A percentile compares a stretch with the other conserved stretches of the same genome.
These are phyloP conservation scores for Semnornis frantzii DNA, from an alignment of 2,113 vertebrate genomes.

Conservation along the genomic window DNA sequence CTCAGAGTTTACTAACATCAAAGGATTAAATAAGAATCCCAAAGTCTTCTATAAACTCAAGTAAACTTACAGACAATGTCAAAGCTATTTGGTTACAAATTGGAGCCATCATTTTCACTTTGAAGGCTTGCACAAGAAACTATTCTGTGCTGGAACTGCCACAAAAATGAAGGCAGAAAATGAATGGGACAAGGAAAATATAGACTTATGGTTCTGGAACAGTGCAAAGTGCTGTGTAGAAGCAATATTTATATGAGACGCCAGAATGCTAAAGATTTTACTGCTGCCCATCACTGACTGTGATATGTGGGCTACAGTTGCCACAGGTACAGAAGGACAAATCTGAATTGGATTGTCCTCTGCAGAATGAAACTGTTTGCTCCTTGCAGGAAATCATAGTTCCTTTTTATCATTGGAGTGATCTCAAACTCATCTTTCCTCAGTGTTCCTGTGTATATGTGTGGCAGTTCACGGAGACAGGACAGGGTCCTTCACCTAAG, in stretches of 20 bases:
- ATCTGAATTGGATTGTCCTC: constrained; percentile 15
- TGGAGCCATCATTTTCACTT: constrained; percentile 56
- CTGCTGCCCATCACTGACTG: neutral
- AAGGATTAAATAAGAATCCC: constrained; percentile 62
- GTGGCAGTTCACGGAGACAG: neutral
- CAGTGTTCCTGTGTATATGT: neutral
- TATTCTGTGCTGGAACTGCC: constrained; percentile 43
- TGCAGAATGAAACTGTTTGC: neutral
- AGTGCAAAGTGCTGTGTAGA: constrained; percentile 14
- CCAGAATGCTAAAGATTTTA: neutral
- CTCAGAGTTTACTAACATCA: constrained; percentile 40
- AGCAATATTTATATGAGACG: constrained; percentile 31
- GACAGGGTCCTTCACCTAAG: neutral
- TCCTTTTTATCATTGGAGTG: neutral
- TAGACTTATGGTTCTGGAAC: neutral
- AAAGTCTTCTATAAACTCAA: constrained; percentile 59
- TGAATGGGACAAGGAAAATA: constrained; percentile 33
- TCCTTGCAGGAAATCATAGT: neutral
- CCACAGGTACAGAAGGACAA: neutral
- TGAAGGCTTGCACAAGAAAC: constrained; percentile 40
- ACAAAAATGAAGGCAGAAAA: constrained; percentile 48
- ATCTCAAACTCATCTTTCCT: neutral
- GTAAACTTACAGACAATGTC: constrained; percentile 47
- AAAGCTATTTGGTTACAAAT: constrained; percentile 63
- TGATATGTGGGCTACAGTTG: neutral